These are phyloP conservation scores for Cantharis rufa DNA, from an alignment of 2,888 invertebrate genomes.

Conservation along the genomic window DNA sequence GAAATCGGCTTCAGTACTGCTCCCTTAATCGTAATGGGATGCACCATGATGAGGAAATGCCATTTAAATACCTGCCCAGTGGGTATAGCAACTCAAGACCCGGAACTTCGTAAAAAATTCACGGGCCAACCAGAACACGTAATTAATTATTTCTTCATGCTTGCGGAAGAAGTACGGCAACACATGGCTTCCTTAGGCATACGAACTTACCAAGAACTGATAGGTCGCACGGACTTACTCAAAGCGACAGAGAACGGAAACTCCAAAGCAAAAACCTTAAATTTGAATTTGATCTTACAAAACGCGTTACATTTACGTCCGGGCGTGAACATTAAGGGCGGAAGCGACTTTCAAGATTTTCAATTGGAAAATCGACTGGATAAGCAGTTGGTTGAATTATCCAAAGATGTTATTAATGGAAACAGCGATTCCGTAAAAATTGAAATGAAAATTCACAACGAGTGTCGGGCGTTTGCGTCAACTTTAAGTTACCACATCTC, in stretches of 20 bases:
- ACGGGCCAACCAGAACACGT: slow-evolving; percentile 97
- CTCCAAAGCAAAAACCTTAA: slow-evolving; percentile 81
- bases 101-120: slow-evolving; percentile 91
- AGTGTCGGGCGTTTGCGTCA: slow-evolving; percentile 89
- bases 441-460: slow-evolving; percentile 82
- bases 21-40: slow-evolving; percentile 95
- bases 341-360: slow-evolving; percentile 85
- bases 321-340: slow-evolving; percentile 87
- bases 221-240: slow-evolving; percentile 89
- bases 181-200: slow-evolving; percentile 93
- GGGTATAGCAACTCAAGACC: slow-evolving; percentile 98
- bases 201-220: slow-evolving; percentile 67
- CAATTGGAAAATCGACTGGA: slow-evolving; percentile 83
- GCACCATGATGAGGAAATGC: slow-evolving; percentile 99
- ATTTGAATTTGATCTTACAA: slow-evolving; percentile 83
- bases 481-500: slow-evolving; percentile 95
- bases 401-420: slow-evolving; percentile 76
- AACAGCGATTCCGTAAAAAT: slow-evolving; percentile 70
- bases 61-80: slow-evolving; percentile 99
- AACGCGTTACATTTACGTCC: slow-evolving; percentile 90
- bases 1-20: slow-evolving; percentile 99
- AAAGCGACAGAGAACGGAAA: slow-evolving; percentile 72
- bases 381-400: slow-evolving; percentile 73
- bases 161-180: slow-evolving; percentile 94
- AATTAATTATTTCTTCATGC: slow-evolving; percentile 94